These are phyloP conservation scores for Cotesia typhae DNA, from an alignment of 1,140 invertebrate genomes.

Conservation along the genomic window DNA sequence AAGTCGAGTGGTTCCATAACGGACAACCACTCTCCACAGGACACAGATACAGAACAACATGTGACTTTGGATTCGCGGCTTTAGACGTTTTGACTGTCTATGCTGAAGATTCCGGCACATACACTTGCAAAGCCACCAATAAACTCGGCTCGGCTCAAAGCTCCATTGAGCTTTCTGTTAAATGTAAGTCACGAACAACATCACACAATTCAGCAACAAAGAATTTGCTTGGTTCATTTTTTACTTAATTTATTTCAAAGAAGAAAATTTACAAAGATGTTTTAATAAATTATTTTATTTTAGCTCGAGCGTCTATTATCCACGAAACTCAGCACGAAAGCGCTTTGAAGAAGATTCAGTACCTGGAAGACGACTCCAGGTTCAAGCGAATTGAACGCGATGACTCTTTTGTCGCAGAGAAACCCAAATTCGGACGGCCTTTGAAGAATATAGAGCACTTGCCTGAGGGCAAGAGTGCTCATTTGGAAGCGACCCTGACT, in stretches of 20 bases:
- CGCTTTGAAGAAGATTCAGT: constrained; percentile 89
- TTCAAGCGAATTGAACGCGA: constrained; percentile 77
- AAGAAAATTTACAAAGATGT: background rate
- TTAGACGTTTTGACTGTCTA: constrained; percentile 93
- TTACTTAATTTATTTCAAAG: background rate
- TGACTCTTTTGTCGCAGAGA: constrained; percentile 80
- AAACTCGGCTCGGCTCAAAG: constrained; percentile 83
- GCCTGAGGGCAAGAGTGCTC: constrained; percentile 87
- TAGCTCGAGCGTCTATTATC: constrained; percentile 87
- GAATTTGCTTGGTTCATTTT: constrained; percentile 18
- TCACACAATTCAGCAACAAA: constrained; percentile 7
- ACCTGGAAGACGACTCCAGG: constrained; percentile 87
- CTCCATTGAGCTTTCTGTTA: constrained; percentile 81
- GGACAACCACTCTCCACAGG: constrained; percentile 90
- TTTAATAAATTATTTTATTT: constrained; percentile 48
- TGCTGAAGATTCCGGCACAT: constrained; percentile 92
- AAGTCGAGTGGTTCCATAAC: constrained; percentile 95
- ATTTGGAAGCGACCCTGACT: constrained; percentile 94
- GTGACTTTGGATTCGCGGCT: constrained; percentile 95
- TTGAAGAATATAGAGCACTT: constrained; percentile 84
- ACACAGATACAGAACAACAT: constrained; percentile 89
- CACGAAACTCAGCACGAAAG: constrained; percentile 95
- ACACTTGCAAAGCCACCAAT: constrained; percentile 90
- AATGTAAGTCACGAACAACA: constrained; percentile 72
- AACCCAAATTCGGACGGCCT: constrained; percentile 88